Evolutionary conservation across 2,888 invertebrate species (phyloP).

Genomic region (Subacronicta megacephala): DNA sequence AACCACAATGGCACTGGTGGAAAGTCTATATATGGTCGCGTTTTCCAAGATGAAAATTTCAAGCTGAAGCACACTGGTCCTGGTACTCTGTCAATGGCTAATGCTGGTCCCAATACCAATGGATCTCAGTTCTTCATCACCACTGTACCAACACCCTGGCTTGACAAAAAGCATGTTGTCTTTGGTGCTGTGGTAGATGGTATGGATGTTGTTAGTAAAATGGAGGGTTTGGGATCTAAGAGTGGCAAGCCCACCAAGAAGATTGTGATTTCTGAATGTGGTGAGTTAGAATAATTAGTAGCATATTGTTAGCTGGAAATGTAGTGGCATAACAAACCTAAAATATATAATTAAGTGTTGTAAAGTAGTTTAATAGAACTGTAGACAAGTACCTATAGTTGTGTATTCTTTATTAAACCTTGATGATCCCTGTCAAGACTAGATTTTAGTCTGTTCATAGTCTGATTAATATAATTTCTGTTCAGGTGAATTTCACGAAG

Average conservation of each 20-base stretch:
- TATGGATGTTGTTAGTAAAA: slow-evolving; percentile 96
- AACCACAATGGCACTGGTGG: slow-evolving; percentile 98
- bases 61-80: slow-evolving; percentile 96
- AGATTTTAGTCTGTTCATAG: neutral
- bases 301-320: slow-evolving; percentile 14
- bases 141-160: slow-evolving; percentile 97
- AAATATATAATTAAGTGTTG: slow-evolving; percentile 1
- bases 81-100: slow-evolving; percentile 98
- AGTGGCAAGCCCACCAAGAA: slow-evolving; percentile 96
- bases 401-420: neutral
- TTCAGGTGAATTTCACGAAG: slow-evolving; percentile 63
- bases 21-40: slow-evolving; percentile 98
- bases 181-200: slow-evolving; percentile 98
- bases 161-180: slow-evolving; percentile 98
- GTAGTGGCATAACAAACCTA: slow-evolving; percentile 18
- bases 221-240: slow-evolving; percentile 94
- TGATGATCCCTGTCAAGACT: neutral
- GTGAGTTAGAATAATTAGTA: slow-evolving; percentile 91
- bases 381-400: slow-evolving; percentile 13
- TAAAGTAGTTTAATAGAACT: slow-evolving; percentile 17
- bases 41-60: slow-evolving; percentile 98
- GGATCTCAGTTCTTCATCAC: slow-evolving; percentile 99
- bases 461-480: slow-evolving; percentile 5
- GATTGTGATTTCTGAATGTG: slow-evolving; percentile 94
- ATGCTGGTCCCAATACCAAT: slow-evolving; percentile 98